Evolutionary conservation across 2,113 vertebrate genomes (phyloP).

Genomic region (Heptranchias perlo): DNA sequence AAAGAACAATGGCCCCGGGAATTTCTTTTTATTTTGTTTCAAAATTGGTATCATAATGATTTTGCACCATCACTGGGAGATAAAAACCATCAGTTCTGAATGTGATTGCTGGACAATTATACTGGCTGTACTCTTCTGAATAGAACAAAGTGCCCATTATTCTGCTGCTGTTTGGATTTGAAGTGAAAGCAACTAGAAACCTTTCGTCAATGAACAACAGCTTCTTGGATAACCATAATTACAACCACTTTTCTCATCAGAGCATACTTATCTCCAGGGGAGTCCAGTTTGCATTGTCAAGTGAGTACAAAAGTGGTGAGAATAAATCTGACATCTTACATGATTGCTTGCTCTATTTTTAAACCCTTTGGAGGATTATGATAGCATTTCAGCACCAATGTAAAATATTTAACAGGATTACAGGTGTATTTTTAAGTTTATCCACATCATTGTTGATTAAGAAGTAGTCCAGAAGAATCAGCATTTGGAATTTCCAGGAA

Average conservation of each 20-base stretch:
- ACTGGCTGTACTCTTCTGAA: neutral
- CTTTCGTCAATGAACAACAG: neutral
- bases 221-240: neutral
- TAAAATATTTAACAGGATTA: neutral
- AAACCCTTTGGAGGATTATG: neutral
- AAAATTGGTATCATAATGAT: neutral
- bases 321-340: neutral
- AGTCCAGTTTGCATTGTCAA: slow-evolving; percentile 22
- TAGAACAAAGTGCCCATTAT: slow-evolving; percentile 9
- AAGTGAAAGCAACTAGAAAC: neutral
- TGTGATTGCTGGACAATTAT: neutral
- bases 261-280: slow-evolving; percentile 2
- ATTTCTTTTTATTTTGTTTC: neutral
- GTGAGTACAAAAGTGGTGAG: neutral
- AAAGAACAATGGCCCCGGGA: neutral
- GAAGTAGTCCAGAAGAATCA: neutral
- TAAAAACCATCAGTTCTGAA: neutral
- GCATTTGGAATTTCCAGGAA: neutral
- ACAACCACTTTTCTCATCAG: slow-evolving; percentile 5
- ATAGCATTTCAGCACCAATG: neutral
- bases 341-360: neutral
- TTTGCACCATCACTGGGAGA: neutral
- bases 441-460: neutral
- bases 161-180: neutral
- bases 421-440: neutral